phyloP scores from a whole-genome alignment of 2,113 vertebrate species.

The Oncorhynchus kisutch region DNA sequence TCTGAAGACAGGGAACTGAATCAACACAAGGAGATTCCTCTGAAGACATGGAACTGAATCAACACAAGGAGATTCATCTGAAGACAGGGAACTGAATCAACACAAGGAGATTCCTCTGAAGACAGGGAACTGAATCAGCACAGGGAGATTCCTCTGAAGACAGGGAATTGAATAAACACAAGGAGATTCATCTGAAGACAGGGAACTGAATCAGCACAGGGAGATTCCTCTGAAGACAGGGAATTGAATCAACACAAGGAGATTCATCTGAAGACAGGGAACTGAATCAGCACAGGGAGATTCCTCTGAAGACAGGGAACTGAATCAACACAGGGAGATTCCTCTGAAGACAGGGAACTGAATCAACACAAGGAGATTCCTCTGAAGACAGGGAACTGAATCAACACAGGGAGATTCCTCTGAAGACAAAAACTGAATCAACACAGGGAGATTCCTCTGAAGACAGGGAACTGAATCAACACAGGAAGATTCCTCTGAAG shows the following conservation, averaged over 20 bases:
- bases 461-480: too few relatives aligned
- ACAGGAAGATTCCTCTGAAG: neutral
- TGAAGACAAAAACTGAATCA: too few relatives aligned
- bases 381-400: neutral
- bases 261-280: too few relatives aligned
- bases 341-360: neutral
- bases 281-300: neutral
- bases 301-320: neutral
- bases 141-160: too few relatives aligned
- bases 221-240: neutral
- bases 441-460: too few relatives aligned
- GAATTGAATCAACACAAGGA: too few relatives aligned
- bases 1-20: neutral
- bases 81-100: too few relatives aligned
- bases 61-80: too few relatives aligned
- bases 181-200: neutral
- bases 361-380: neutral
- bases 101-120: neutral
- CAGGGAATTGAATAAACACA: neutral
- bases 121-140: neutral
- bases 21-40: neutral
- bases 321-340: too few relatives aligned
- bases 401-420: neutral
- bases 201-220: neutral
- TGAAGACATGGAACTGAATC: too few relatives aligned